Percentiles rank a stretch among this genome's conserved stretches.
Conservation (phyloP, 2,797 vertebrate species). For the Acrocephalus scirpaceus region DNA sequence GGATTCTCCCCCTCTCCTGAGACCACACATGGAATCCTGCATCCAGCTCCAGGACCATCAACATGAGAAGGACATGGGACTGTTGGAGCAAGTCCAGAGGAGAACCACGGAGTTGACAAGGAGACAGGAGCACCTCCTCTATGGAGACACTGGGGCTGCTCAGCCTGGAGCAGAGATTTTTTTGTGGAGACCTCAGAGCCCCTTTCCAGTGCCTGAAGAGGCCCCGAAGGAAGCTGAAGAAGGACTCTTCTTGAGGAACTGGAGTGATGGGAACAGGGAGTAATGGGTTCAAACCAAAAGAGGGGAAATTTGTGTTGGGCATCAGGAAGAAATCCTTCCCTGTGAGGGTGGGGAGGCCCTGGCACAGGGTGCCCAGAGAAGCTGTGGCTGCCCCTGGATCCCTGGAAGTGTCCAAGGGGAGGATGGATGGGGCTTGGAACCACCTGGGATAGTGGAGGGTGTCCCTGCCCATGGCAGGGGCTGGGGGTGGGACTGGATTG, state of each 20-base stretch:
- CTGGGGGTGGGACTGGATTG: neutral
- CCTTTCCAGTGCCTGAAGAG: neutral
- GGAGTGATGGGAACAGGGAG: neutral
- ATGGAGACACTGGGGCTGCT: neutral
- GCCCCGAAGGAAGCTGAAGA: neutral
- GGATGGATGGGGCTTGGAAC: neutral
- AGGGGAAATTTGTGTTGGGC: neutral
- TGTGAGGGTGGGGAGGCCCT: neutral
- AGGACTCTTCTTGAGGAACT: neutral
- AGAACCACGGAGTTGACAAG: neutral
- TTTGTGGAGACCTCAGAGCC: neutral
- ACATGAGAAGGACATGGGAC: neutral
- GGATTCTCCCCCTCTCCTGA: neutral
- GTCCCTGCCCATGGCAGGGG: neutral
- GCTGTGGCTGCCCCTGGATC: neutral
- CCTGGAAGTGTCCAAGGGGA: neutral
- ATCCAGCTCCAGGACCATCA: neutral
- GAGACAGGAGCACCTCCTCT: neutral
- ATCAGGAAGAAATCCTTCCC: neutral
- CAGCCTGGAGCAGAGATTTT: neutral
- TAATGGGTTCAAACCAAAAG: neutral
- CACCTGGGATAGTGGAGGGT: accelerated
- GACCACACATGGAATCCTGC: neutral
- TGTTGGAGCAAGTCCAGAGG: neutral
- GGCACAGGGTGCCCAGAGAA: neutral